Base-by-base conservation (phyloP, 2,888 invertebrate species). In the Caenorhabditis sinica region DNA sequence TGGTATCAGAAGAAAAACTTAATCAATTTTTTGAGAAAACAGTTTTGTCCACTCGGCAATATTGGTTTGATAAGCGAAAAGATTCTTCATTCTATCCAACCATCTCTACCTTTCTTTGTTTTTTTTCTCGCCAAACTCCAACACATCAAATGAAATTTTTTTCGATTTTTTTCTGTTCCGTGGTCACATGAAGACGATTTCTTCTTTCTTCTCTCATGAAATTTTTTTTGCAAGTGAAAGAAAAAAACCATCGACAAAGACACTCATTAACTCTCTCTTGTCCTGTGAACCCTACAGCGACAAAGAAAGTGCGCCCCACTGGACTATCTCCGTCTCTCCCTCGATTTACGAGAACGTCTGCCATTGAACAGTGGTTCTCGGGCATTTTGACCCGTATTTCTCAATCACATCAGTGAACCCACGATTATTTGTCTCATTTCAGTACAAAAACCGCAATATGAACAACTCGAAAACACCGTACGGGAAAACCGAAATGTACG, bases 371-470 rank as follows among this genome's bases (percentile, higher is more conserved):
- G 61, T 23, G 66, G 65, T 79, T 65, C 72, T 13, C 20, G 17
- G 45, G 20, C 49, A 17, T 17, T 17, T 17, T 49, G 51, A 72
- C 33, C 63, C 33, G 33, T 36, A 25, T 36, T 73, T 36, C n/a
- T n/a, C n/a, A n/a, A n/a, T 49, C 20, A 20, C 23, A 28, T 23
- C 17, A 13, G n/a, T n/a, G 20, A 36, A 56, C 36, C 30, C 33
- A 11, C 20, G 30, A 8, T 40, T 11, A 40, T 40, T 40, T 2
- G 2, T 40, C 33, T 6, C n/a, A 53, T 77, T 83, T 61, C 74
- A 79, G 79, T 74, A 68, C 2, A 56, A 45, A 49, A 65, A 56
- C 63, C 74, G 53, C 13, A 73, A 30, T 4, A 84, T 84, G 84
- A 80, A 80, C 6, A 36, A 72, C 33, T 36, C 63, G 20, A 72